Base-by-base conservation (phyloP, 1,140 invertebrate genomes). In the Asbolus verrucosus region DNA sequence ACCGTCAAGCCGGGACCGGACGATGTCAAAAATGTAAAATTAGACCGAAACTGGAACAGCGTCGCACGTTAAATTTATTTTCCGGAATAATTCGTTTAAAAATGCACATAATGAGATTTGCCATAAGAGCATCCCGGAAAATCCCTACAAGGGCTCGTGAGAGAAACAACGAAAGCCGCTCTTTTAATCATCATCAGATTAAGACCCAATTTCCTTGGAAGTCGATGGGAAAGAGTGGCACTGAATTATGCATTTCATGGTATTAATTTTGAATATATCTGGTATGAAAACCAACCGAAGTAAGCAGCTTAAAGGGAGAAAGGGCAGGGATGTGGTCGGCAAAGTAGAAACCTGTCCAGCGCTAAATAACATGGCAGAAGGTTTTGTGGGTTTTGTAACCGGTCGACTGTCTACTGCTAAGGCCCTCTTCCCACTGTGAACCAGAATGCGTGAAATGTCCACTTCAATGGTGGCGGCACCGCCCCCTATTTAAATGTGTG, bases 401-500 rank as follows among this genome's bases (percentile, higher is more conserved):
- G 43, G 16, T 50, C 16, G n/a, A 36, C 33, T n/a, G n/a, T n/a
- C n/a, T n/a, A n/a, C n/a, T n/a, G n/a, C n/a, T 36, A 11, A 36
- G 33, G 33, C 11, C 33, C 11, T 36, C 33, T n/a, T 1, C 43
- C 43, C 18, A 50, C 16, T 18, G 24, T 27, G n/a, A 50, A 50
- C 9, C 43, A 50, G 43, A 50, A 50, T 50, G 43, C 16, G 43
- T 21, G 19, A 50, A 50, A 50, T 24, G 43, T 50, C 24, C 43
- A 50, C 43, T 50, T 50, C 43, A 50, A 18, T 50, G 18, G 8
- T 50, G 43, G 24, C 18, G 16, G 43, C 43, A 15, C 18, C 19
- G 19, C n/a, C 19, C 24, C 43, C 43, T 50, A 27, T 50, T 50
- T 24, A 50, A 50, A 50, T 50, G 5, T 50, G 18, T 24, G 43